Evolutionary conservation across 2,888 invertebrate species (phyloP), one percentile per base, ranked within the genome.

Genomic region (Phalangium opilio): DNA sequence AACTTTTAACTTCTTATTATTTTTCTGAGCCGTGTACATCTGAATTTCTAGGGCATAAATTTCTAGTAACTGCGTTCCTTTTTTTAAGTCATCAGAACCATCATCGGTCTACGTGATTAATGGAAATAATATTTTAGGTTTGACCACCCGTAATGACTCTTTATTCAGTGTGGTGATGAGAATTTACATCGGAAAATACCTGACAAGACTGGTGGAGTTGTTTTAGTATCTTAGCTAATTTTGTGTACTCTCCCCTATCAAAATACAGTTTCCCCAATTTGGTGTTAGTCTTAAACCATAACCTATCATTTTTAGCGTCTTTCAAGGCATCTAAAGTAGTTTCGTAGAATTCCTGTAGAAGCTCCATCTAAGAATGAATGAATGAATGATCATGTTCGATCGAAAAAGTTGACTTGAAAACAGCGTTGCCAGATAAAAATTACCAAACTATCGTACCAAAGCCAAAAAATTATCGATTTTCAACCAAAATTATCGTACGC

Each of bases 251-350:
- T 44, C 80, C 83, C 50, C 95, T 75, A 69, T 99, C 98, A 62
- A 91, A 96, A 67, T 98, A 98, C 19, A 98, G 71, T 69, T 98
- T 98, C 41, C 96, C 98, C 58, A 98, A 71, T 71, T 98, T 98
- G 1, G 95, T 96, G 65, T 98, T 98, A 0, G 98, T 99, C 70
- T 99, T 99, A 67, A 99, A 99, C 98, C 98, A 98, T 47, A 98
- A 71, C 53, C 98, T 75, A 69, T 99, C 98, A 67, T 98, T 99
- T 67, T 96, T 96, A 1, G 96, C 95, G 72, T 98, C 96, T 66
- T 89, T 90, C 47, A 90, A 67, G 8, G 90, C 90, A 63, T 90
- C 90, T 60, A 90, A 68, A 0, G 90, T 90, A 1, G 90, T 98
- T 69, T 96, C 93, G 67, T 98, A 98, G 68, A 98, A 98, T 64